phyloP scores from a whole-genome alignment of 1,140 invertebrate genomes.

The Drosophila baimaii region DNA sequence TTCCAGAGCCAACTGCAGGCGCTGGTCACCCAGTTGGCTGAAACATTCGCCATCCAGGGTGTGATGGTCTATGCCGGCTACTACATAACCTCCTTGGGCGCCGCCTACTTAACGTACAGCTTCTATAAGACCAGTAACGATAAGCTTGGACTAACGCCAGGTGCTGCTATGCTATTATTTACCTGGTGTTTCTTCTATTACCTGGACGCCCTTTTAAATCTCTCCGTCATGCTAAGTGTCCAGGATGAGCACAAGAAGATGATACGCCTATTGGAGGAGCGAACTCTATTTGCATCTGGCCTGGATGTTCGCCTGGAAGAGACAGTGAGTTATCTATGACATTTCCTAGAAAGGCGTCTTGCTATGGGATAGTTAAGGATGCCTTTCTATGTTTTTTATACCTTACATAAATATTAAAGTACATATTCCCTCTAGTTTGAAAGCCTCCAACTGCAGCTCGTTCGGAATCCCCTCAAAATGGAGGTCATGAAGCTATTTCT shows the following conservation, averaged over 20 bases:
- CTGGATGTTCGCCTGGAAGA: conserved; percentile 34
- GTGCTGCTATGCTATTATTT: neutral
- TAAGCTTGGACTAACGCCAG: neutral
- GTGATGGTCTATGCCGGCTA: conserved; percentile 4
- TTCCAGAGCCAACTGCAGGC: conserved; percentile 6
- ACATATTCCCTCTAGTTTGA: conserved; percentile 17
- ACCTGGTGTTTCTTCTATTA: conserved; percentile 2
- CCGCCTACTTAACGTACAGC: conserved; percentile 3
- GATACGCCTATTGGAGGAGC: neutral
- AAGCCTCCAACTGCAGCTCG: conserved; percentile 29
- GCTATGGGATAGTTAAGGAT: too few species aligned
- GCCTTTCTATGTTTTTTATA: too few species aligned
- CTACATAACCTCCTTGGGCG: conserved; percentile 10
- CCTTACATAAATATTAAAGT: neutral
- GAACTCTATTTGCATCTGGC: conserved; percentile 8
- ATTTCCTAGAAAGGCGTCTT: too few species aligned
- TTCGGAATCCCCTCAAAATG: conserved; percentile 19
- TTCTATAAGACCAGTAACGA: neutral
- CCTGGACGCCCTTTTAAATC: conserved; percentile 4
- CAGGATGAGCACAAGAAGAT: conserved; percentile 18
- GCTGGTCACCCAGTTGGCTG: neutral
- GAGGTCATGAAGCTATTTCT: conserved; percentile 17
- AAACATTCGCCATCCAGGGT: conserved; percentile 15
- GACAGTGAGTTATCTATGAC: conserved; percentile 2
- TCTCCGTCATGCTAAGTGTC: neutral